These are phyloP conservation scores for Criorhina ranunculi DNA, from an alignment of 2,888 invertebrate species.

Conservation along the genomic window DNA sequence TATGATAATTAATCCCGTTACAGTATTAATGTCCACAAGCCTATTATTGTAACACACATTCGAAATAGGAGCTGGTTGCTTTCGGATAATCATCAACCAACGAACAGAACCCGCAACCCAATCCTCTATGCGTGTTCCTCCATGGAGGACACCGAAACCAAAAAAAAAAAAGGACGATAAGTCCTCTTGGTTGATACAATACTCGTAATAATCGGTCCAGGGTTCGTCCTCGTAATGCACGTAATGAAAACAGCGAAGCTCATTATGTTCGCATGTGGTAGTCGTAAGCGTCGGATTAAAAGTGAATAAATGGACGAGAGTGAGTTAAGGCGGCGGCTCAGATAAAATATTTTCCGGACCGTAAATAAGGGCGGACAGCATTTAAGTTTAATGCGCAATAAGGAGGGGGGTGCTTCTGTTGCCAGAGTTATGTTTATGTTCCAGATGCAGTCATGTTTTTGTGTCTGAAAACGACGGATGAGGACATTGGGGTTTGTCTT, in stretches of 20 bases:
- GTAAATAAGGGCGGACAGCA: slow-evolving; percentile 64
- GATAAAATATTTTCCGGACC: slow-evolving; percentile 63
- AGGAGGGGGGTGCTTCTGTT: slow-evolving; percentile 33
- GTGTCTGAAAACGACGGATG: not conserved
- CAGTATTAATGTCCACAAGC: slow-evolving; percentile 59
- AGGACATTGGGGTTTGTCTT: not conserved
- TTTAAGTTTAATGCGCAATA: slow-evolving; percentile 67
- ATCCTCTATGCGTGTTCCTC: slow-evolving; percentile 22
- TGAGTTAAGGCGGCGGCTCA: slow-evolving; percentile 60
- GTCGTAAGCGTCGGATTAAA: slow-evolving; percentile 71
- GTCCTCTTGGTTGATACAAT: slow-evolving; percentile 49
- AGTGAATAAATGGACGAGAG: slow-evolving; percentile 72
- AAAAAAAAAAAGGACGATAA: slow-evolving; percentile 48
- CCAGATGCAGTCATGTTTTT: slow-evolving; percentile 40
- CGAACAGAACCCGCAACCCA: slow-evolving; percentile 26
- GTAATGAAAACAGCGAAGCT: slow-evolving; percentile 67
- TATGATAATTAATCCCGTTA: slow-evolving; percentile 73
- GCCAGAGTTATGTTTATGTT: slow-evolving; percentile 30
- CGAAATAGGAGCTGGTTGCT: slow-evolving; percentile 51
- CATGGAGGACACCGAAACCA: slow-evolving; percentile 14
- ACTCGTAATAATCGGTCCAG: slow-evolving; percentile 50
- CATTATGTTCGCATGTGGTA: slow-evolving; percentile 73
- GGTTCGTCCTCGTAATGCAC: slow-evolving; percentile 37
- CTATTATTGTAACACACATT: slow-evolving; percentile 50
- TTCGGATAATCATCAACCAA: slow-evolving; percentile 33